Base-by-base conservation (phyloP, 2,797 vertebrate genomes). In the Potorous gilbertii region DNA sequence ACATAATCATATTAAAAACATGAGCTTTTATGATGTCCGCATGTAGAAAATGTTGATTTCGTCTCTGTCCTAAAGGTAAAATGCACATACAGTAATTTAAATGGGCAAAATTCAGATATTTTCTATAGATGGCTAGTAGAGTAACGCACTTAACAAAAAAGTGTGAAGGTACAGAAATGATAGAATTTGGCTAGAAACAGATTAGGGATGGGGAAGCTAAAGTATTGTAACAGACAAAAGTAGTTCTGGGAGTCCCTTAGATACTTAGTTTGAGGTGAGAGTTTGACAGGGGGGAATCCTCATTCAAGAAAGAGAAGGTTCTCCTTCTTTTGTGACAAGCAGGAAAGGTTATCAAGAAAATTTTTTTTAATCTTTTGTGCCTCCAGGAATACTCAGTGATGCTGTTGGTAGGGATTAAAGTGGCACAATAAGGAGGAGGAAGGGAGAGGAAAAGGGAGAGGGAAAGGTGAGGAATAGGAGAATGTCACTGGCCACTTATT, bases 11-110 rank as follows among this genome's bases (percentile, higher is more conserved):
- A 55, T 46, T 74, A 95, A 94, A 89, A 89, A 55, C 55, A n/a
- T 90, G 1, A 90, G 91, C 52, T 5, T 93, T 95, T 92, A 34
- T n/a, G 56, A 14, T 54, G 21, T 27, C 28, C 90, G 8, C 54
- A 56, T 92, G 5, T 93, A 21, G 59, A 96, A 81, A 94, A 56
- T 97, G 56, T 14, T 90, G 90, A 92, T 55, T 95, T 95, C 10
- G 92, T 55, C 55, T 96, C 96, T 55, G 96, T 96, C 24, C 91
- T 16, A 94, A 52, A 92, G 94, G 40, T 1, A 74, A 0, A 95
- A 93, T 91, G 9, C 96, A 0, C 10, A 31, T 74, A 21, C 18
- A n/a, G 66, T 46, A 21, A 24, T 81, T 81, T 74, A 40, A 40
- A 74, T 74, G 31, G n/a, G 34, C 13, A 16, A n/a, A n/a, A n/a